Evolutionary conservation across 2,888 invertebrate genomes (phyloP), one percentile per base, ranked within the genome.

Genomic region (Amiota communis): DNA sequence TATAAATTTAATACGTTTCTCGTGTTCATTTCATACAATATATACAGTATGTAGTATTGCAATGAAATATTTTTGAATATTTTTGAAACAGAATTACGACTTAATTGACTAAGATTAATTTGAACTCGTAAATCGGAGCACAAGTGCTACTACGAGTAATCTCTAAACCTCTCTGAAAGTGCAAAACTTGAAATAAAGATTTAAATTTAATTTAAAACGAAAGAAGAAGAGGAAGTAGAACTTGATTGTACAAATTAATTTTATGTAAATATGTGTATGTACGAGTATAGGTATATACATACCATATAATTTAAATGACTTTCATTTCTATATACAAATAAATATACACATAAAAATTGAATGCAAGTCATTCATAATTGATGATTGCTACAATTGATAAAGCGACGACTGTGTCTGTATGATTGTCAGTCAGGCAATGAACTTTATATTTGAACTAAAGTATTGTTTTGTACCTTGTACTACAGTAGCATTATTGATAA

Each of bases 1-100:
- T 80, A 86, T 86, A 80, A 86, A 84, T 81, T 57, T 49, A 76
- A 81, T 83, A 76, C 81, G 83, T 6, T 6, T 36, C 36, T 36
- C 36, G 36, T 36, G 36, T 36, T 36, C 6, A 6, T 36, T 36
- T 36, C 36, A 36, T 36, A 36, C 36, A n/a, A n/a, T n/a, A n/a
- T n/a, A n/a, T n/a, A n/a, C n/a, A n/a, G n/a, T n/a, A n/a, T n/a
- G n/a, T n/a, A n/a, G n/a, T n/a, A n/a, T n/a, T 36, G 36, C 36
- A 36, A 36, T 36, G 36, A 36, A 36, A 36, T 36, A 36, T 36
- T 36, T 36, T 36, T 36, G 36, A 36, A 36, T 36, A 36, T 36
- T 6, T 36, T 6, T 36, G 6, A 36, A 36, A 36, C 36, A 36
- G 36, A 36, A 36, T 36, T 36, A 36, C 36, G 36, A 36, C 36